Evolutionary conservation across 2,797 vertebrate genomes (phyloP).

Genomic region (Cyprinella venusta): DNA sequence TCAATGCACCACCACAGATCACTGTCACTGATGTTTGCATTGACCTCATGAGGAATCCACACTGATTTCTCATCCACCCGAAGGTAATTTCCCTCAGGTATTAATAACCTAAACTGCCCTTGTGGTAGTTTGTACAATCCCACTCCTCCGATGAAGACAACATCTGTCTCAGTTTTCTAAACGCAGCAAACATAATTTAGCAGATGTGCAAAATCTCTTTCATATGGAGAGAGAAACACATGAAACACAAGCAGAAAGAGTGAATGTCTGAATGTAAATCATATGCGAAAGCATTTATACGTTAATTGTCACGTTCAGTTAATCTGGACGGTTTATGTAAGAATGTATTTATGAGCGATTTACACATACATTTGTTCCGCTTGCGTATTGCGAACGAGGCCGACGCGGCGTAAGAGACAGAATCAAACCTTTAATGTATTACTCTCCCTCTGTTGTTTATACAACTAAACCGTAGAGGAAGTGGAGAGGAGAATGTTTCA

Average conservation of each 20-base stretch:
- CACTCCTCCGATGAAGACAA: neutral
- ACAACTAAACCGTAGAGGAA: conserved; percentile 51
- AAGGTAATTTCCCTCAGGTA: conserved; percentile 23
- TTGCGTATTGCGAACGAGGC: neutral
- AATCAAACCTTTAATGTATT: conserved; percentile 25
- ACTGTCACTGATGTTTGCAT: conserved; percentile 27
- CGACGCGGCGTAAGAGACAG: neutral
- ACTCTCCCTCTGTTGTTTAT: conserved; percentile 51
- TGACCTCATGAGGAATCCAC: conserved; percentile 13
- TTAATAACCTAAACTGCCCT: conserved; percentile 18
- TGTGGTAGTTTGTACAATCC: neutral
- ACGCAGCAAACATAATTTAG: conserved; percentile 1
- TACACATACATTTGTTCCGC: neutral
- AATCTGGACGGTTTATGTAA: neutral
- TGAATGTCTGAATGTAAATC: neutral
- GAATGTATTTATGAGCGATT: neutral
- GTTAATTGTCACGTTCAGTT: neutral
- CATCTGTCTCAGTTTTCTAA: conserved; percentile 40
- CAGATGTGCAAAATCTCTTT: neutral
- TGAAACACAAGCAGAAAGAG: neutral
- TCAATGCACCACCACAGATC: neutral
- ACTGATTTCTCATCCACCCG: conserved; percentile 30
- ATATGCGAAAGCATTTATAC: neutral
- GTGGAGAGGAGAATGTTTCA: conserved; percentile 51
- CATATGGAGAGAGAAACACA: neutral